Evolutionary conservation across 2,797 vertebrate genomes (phyloP), one percentile per base, ranked within the genome.

Genomic region (Pseudochromis fuscus): DNA sequence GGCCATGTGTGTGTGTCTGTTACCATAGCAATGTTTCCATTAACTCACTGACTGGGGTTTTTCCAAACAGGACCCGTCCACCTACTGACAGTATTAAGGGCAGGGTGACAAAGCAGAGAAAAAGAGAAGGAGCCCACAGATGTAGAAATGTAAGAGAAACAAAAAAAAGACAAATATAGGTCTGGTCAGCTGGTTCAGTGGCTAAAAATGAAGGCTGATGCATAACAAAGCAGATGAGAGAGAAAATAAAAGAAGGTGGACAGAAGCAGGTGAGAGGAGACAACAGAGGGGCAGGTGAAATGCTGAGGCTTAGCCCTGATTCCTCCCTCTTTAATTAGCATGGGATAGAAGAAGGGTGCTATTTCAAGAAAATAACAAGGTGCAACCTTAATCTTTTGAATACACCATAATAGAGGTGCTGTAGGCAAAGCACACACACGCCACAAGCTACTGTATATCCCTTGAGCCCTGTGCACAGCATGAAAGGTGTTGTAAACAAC

Each of bases 21-120:
- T 90, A 69, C 91, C 84, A 89, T 87, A 83, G 88, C 58, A 81
- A 88, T 87, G 59, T 90, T 92, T 92, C 89, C 92, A 93, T 92
- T 84, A 89, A 91, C 76, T 93, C 92, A 92, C 74, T 60, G 75
- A 65, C 81, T 72, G 49, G 83, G 84, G 53, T 79, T 89, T 90
- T 91, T 91, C 88, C 91, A 83, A 84, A 84, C 75, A 70, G 73
- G 58, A 64, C 74, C 70, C 51, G 81, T 85, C 79, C 79, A 83
- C 68, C 77, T 77, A 72, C 80, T 73, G 76, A 83, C 83, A 76
- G 69, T 83, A 58, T 59, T 73, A 82, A 70, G 77, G 86, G 73
- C 59, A 18, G 68, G 77, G 74, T 76, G 66, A 76, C 82, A 57
- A 67, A 70, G 73, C 10, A 3, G 76, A 73, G 65, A 72, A 69